These are phyloP conservation scores for Malachius bipustulatus DNA, from an alignment of 2,888 invertebrate species.

Conservation along the genomic window DNA sequence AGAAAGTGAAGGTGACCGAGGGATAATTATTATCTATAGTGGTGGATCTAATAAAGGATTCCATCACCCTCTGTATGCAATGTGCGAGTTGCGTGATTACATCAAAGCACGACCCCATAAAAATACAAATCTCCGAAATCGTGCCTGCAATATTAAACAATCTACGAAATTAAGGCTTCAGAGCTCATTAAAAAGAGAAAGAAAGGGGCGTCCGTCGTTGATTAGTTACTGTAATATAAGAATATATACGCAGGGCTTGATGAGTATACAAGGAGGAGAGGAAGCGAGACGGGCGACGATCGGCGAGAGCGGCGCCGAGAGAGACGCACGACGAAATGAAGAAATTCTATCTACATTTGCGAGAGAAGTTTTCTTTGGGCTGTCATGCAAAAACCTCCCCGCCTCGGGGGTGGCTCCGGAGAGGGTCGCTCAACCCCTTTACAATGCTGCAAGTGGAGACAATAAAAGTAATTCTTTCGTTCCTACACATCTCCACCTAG, in stretches of 20 bases:
- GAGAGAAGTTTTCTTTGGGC: slow-evolving; percentile 36
- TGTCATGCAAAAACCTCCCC: slow-evolving; percentile 36
- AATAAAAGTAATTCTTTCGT: slow-evolving; percentile 34
- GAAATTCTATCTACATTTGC: slow-evolving; percentile 51
- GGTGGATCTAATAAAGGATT: too few species aligned
- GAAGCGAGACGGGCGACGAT: slow-evolving; percentile 24
- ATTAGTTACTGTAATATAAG: slow-evolving; percentile 34
- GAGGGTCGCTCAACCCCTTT: slow-evolving; percentile 28
- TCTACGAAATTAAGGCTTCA: slow-evolving; percentile 28
- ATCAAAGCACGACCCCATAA: slow-evolving; percentile 3
- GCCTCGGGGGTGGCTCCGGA: slow-evolving; percentile 20
- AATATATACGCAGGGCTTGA: slow-evolving; percentile 35
- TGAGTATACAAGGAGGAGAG: slow-evolving; percentile 30
- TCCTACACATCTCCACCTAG: slow-evolving; percentile 28
- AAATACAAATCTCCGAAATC: slow-evolving; percentile 14
- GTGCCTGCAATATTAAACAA: slow-evolving; percentile 29
- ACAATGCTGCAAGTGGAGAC: slow-evolving; percentile 32
- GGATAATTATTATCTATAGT: too few species aligned
- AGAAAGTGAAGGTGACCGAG: too few species aligned
- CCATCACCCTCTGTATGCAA: too few species aligned
- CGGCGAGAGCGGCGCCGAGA: slow-evolving; percentile 28
- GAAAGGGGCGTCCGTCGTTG: slow-evolving; percentile 30
- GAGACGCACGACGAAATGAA: slow-evolving; percentile 44
- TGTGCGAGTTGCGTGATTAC: slow-evolving; percentile 3
- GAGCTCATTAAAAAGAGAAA: slow-evolving; percentile 33